Percentiles rank a stretch among this genome's conserved stretches.
Conservation (phyloP, 2,888 invertebrate species). For the Spisula subtruncata region DNA sequence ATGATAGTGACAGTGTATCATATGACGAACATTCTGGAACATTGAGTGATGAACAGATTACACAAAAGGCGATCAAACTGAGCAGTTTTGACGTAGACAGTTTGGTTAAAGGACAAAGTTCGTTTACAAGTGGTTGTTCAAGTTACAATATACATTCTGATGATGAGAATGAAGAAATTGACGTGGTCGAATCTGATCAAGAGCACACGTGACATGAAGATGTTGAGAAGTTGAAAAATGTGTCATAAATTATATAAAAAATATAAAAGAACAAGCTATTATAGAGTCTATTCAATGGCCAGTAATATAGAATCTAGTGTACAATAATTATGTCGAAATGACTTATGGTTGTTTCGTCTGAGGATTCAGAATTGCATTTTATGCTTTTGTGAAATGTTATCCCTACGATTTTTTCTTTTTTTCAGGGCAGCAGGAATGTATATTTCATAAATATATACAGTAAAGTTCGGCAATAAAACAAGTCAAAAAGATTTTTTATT, state of each 20-base stretch:
- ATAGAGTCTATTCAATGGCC: slow-evolving; percentile 1
- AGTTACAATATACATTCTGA: slow-evolving; percentile 59
- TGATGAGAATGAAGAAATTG: slow-evolving; percentile 79
- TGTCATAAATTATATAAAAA: neutral
- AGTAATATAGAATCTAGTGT: neutral
- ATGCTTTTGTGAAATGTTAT: neutral
- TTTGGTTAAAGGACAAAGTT: slow-evolving; percentile 61
- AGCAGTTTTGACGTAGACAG: slow-evolving; percentile 67
- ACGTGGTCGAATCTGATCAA: slow-evolving; percentile 81
- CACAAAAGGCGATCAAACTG: slow-evolving; percentile 51
- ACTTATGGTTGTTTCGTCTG: neutral
- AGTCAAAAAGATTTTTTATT: no score
- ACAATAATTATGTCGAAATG: neutral
- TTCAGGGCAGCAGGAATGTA: neutral
- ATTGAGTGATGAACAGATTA: slow-evolving; percentile 62
- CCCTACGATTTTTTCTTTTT: neutral
- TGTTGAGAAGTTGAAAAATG: neutral
- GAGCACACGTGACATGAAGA: slow-evolving; percentile 62
- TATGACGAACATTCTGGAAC: slow-evolving; percentile 58
- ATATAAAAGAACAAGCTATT: no score
- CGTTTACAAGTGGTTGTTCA: slow-evolving; percentile 44
- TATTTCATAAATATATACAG: neutral
- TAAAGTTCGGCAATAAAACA: no score
- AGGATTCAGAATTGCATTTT: neutral
- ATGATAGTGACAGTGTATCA: slow-evolving; percentile 65